These are phyloP conservation scores for Drosophila prolongata DNA, from an alignment of 2,888 invertebrate species.

Conservation along the genomic window DNA sequence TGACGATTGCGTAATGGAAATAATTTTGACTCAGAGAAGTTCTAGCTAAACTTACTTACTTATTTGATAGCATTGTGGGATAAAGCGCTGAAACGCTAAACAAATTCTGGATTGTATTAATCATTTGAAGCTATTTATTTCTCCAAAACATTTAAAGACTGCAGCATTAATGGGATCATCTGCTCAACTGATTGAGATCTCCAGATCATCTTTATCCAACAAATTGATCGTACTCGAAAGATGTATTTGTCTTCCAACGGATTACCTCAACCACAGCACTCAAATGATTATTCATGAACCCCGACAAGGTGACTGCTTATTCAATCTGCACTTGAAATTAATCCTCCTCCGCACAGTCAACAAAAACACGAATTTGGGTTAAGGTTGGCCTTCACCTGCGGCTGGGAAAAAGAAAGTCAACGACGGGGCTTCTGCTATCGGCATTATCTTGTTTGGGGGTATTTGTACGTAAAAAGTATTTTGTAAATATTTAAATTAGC, in stretches of 20 bases:
- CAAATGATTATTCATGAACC: conserved; percentile 8
- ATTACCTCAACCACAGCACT: conserved; percentile 12
- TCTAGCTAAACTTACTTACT: not conserved
- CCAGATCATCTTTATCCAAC: not conserved
- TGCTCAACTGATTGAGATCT: no score
- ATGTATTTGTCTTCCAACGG: conserved; percentile 4
- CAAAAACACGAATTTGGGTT: conserved; percentile 59
- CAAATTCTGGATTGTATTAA: not conserved
- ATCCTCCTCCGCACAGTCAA: conserved; percentile 54
- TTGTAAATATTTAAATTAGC: conserved; percentile 37
- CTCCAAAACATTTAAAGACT: no score
- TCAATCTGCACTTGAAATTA: conserved; percentile 62
- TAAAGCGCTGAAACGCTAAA: not conserved
- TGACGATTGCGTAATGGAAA: conserved; percentile 17
- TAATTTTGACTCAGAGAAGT: not conserved
- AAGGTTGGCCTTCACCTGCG: conserved; percentile 59
- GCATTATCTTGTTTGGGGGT: conserved; percentile 23
- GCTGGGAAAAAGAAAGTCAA: conserved; percentile 52
- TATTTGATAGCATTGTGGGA: not conserved
- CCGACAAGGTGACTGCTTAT: conserved; percentile 19
- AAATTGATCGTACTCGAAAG: not conserved
- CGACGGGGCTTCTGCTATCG: conserved; percentile 47
- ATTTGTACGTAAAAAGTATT: conserved; percentile 31
- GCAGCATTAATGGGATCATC: no score
- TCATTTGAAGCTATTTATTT: no score